phyloP scores from a whole-genome alignment of 1,140 invertebrate species.

The Lucilia sericata region DNA sequence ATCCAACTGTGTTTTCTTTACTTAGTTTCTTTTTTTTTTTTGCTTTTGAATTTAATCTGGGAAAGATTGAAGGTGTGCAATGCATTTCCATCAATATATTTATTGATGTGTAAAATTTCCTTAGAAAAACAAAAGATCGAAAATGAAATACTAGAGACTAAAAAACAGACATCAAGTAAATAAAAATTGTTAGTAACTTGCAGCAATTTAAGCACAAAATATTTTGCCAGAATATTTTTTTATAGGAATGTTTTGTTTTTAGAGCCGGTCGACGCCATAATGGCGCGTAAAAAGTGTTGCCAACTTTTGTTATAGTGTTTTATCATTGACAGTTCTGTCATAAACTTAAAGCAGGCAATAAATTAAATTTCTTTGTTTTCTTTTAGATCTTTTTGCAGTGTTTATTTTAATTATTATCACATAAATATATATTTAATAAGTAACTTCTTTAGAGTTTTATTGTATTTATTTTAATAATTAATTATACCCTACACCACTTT shows the following conservation, averaged over 20 bases:
- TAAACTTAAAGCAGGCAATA: background rate
- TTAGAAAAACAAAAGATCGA: background rate
- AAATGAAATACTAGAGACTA: background rate
- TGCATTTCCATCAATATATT: background rate
- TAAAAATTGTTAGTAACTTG: background rate
- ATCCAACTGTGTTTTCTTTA: background rate
- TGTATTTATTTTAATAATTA: background rate
- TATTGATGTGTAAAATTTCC: background rate
- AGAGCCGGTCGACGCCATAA: background rate
- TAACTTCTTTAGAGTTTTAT: background rate
- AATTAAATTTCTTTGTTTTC: background rate
- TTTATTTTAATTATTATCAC: background rate
- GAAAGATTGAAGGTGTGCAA: conserved; percentile 28
- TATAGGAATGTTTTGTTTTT: background rate
- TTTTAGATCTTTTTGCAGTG: no score
- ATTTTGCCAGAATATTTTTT: background rate
- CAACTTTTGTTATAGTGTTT: background rate
- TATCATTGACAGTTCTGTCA: conserved; percentile 2
- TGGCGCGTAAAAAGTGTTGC: conserved; percentile 10
- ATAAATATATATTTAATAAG: background rate
- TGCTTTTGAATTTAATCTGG: background rate
- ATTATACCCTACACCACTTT: no score
- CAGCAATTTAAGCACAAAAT: background rate
- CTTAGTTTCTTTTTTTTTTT: background rate
- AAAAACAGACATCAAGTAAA: background rate